Evolutionary conservation across 2,888 invertebrate genomes (phyloP).

Genomic region (Drosophila parthenogenetica): DNA sequence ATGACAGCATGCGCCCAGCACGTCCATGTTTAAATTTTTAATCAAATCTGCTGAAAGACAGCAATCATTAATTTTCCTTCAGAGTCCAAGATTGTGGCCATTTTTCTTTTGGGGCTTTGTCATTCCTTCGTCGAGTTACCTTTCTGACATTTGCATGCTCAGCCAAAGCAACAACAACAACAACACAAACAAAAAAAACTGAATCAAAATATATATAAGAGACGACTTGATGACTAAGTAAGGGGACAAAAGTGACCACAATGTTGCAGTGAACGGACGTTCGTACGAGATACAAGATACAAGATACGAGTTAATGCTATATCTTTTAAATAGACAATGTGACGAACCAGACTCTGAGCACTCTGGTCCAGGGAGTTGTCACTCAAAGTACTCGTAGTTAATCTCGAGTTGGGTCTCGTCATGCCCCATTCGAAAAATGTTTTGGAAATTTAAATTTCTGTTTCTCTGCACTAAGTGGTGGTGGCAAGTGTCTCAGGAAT

Average conservation of each 20-base stretch:
- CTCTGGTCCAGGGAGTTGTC: background rate
- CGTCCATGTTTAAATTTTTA: conserved; percentile 58
- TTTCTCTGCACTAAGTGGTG: background rate
- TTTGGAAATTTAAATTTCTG: conserved; percentile 13
- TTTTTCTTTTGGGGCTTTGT: conserved; percentile 56
- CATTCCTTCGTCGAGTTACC: conserved; percentile 32
- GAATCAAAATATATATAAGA: too few species aligned
- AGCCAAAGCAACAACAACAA: background rate
- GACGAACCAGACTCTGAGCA: conserved; percentile 4
- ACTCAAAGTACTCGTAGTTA: background rate
- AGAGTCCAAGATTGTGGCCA: conserved; percentile 52
- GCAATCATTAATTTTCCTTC: conserved; percentile 62
- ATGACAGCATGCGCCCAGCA: conserved; percentile 43
- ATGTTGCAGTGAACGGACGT: conserved; percentile 7
- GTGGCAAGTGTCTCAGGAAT: background rate
- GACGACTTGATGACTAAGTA: conserved; percentile 3
- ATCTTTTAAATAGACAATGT: conserved; percentile 25
- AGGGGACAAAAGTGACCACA: conserved; percentile 40
- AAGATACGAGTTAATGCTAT: conserved; percentile 8
- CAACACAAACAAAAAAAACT: background rate
- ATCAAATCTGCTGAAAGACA: conserved; percentile 61
- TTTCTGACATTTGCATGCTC: conserved; percentile 55
- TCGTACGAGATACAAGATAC: background rate
- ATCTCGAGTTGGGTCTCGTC: conserved; percentile 4
- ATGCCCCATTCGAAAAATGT: background rate